These are phyloP conservation scores for Phengaris alcon DNA, from an alignment of 2,888 invertebrate genomes.

Conservation along the genomic window DNA sequence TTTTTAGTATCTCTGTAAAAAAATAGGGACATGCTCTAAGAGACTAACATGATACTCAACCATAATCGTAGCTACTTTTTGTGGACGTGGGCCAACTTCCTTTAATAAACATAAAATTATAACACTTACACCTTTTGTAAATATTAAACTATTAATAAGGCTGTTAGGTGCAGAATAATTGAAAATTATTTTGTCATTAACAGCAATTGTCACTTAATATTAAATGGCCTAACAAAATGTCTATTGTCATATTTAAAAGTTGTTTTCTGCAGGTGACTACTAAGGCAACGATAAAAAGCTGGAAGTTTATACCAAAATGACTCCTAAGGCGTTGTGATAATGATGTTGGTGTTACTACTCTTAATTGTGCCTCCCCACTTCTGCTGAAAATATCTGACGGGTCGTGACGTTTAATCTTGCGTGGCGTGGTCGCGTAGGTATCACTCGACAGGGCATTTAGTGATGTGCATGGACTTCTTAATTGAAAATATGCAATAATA, in stretches of 20 bases:
- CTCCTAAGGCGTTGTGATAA: conserved; percentile 44
- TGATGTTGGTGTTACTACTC: conserved; percentile 39
- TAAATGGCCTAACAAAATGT: conserved; percentile 36
- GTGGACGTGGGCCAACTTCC: too few species aligned
- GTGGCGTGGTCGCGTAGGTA: conserved; percentile 69
- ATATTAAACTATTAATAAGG: not conserved
- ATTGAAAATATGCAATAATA: conserved; percentile 33
- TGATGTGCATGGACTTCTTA: conserved; percentile 40
- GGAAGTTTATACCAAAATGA: conserved; percentile 37
- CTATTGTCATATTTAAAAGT: conserved; percentile 49
- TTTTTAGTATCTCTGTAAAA: too few species aligned
- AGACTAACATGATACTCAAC: too few species aligned
- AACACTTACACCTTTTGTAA: too few species aligned
- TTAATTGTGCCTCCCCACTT: conserved; percentile 40
- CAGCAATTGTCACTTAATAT: conserved; percentile 28
- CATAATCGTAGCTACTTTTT: too few species aligned
- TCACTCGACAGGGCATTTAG: conserved; percentile 64
- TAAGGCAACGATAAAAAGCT: conserved; percentile 41
- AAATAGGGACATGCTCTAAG: too few species aligned
- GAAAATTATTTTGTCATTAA: conserved; percentile 19
- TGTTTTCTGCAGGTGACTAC: conserved; percentile 62
- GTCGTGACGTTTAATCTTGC: conserved; percentile 79
- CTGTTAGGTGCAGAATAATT: not conserved
- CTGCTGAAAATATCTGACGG: conserved; percentile 59
- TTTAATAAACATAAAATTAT: too few species aligned